phyloP scores from a whole-genome alignment of 2,797 vertebrate species.

The Diceros bicornis region DNA sequence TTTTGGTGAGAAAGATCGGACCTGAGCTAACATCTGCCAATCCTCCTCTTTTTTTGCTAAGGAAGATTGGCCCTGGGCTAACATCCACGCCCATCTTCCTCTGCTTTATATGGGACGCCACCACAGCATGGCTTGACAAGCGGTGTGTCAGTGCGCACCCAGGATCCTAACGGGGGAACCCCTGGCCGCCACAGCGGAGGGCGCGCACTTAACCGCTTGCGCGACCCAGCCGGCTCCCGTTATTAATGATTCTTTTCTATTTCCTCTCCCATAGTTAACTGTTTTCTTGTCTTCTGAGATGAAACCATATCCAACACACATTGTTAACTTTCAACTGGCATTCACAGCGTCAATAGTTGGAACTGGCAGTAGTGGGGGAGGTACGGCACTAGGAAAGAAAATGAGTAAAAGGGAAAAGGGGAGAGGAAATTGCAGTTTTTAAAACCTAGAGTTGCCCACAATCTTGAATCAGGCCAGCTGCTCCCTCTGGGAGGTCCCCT shows the following conservation, averaged over 20 bases:
- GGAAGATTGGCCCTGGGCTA: no score
- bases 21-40: no score
- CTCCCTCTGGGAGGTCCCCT: neutral
- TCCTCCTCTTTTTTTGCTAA: no score
- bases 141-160: no score
- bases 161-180: no score
- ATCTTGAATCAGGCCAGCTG: neutral
- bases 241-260: neutral
- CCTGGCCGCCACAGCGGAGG: no score
- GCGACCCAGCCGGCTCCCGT: no score
- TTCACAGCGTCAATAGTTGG: neutral
- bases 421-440: neutral
- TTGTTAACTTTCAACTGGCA: neutral
- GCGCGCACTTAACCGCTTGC: no score
- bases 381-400: neutral
- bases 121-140: no score
- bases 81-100: no score
- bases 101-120: no score
- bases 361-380: neutral
- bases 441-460: neutral
- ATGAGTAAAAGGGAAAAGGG: neutral
- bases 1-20: no score
- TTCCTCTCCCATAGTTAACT: neutral
- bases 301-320: neutral
- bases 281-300: constrained; percentile 26